Conservation (phyloP, 2,113 vertebrate genomes). For the Scophthalmus maximus region DNA sequence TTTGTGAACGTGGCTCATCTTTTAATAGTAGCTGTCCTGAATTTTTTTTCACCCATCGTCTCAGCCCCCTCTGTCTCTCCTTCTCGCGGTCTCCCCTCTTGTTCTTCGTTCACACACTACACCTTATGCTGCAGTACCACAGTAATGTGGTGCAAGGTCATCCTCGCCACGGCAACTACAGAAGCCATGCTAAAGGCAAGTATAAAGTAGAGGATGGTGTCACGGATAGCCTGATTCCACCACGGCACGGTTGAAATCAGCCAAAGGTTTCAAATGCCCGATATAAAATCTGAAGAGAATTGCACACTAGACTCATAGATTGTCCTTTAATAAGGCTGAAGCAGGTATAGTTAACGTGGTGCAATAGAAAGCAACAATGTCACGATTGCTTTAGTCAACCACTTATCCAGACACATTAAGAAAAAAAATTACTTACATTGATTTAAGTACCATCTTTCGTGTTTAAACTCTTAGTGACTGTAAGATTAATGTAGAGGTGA, state of each 20-base stretch:
- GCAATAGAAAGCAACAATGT: not conserved
- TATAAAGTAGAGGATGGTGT: constrained; percentile 60
- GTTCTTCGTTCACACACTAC: constrained; percentile 56
- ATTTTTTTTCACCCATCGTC: constrained; percentile 47
- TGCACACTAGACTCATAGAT: not conserved
- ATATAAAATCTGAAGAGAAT: not conserved
- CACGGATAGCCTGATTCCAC: constrained; percentile 25
- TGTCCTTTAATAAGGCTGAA: not conserved
- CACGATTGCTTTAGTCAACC: not conserved
- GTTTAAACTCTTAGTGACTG: too few species aligned
- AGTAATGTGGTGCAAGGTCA: constrained; percentile 73
- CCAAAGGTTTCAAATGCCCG: constrained; percentile 22
- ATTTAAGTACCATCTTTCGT: not conserved
- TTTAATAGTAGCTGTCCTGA: constrained; percentile 71
- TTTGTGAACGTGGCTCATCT: constrained; percentile 59
- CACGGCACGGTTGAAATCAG: not conserved
- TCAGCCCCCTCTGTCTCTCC: constrained; percentile 27
- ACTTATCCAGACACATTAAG: not conserved
- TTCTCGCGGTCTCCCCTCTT: constrained; percentile 29
- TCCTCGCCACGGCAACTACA: constrained; percentile 49
- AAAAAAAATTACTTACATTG: too few species aligned
- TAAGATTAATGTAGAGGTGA: too few species aligned
- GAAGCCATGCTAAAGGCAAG: constrained; percentile 53
- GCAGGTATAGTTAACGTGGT: not conserved
- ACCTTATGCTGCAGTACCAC: constrained; percentile 70